Base-by-base conservation (phyloP, 2,888 invertebrate species). In the Pseudanteris insignis region DNA sequence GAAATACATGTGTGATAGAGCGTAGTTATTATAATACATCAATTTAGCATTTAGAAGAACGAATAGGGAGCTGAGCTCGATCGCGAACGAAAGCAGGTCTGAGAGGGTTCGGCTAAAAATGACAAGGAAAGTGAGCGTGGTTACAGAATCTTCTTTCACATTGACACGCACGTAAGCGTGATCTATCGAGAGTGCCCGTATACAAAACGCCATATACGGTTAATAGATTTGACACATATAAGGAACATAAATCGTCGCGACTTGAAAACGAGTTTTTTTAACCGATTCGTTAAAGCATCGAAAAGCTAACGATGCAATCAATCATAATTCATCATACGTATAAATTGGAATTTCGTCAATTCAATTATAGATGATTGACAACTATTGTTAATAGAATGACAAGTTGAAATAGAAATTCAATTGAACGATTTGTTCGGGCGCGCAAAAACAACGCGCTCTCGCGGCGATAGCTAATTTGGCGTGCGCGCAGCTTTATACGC, bases 41-140 rank as follows among this genome's bases (percentile, higher is more conserved):
- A 59, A 59, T 51, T 59, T 46, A 46, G 30, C 59, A 59, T 51
- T 59, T 51, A 51, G 26, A 30, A 36, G 57, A 50, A 26, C 44
- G 57, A 44, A 58, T 58, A 44, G 50, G 48, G 57, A 50, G 50
- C 36, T 15, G 10, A 26, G 48, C 10, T 33, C 38, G 50, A 58
- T 51, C 44, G 38, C 33, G 21, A 50, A 58, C 38, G 33, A 58
- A 58, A 50, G 58, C 44, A 50, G 38, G 38, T 43, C 38, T 37
- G 38, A 58, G 57, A 51, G 40, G 46, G 40, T 51, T 51, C 51
- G 29, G 59, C 25, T 59, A 30, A 59, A 59, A 59, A 44, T 46
- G 46, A 59, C 24, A 33, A 51, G 46, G 50, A 51, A 51, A 59
- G 51, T 59, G 51, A 51, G 36, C 36, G 59, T 51, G 46, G 59